Evolutionary conservation across 2,797 vertebrate species (phyloP), one percentile per base, ranked within the genome.

Genomic region (Enteromius trimaculatus): DNA sequence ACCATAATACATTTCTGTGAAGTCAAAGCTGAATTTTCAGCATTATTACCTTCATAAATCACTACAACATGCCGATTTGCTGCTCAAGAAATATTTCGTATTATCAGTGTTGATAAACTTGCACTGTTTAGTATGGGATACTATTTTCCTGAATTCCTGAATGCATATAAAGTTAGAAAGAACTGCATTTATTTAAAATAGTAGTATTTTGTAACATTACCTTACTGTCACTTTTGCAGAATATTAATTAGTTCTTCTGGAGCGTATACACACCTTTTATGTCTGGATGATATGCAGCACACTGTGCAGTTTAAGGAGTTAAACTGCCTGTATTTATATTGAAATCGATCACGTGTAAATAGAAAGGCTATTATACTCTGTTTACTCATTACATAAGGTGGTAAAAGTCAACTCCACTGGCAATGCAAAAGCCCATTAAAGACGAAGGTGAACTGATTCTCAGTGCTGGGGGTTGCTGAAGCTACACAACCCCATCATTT

Each of bases 401-500:
- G 71, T 39, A 64, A 75, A 81, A 71, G 84, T 85, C 65, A 85
- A 81, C 79, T 77, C 16, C 2, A 26, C 14, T 51, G 65, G 19
- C 19, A 26, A 10, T 64, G 29, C 39, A 39, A 74, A 44, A 44
- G 16, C 16, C 21, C 39, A 68, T 77, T 77, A 85, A 62, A 29
- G 23, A n/a, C 3, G 16, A 9, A 0, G 4, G 37, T 44, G 6
- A 34, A 71, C 60, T 29, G 2, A 51, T 26, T 65, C 76, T 64
- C 17, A 7, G 29, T 34, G 29, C 6, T 34, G 10, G 71, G 17
- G 47, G 19, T 34, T 74, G 26, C 34, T 21, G 21, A 34, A 53
- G 19, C 31, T 19, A 21, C 37, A 42, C 21, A 14, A 69, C 37
- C 11, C 34, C 6, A 17, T 44, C 42, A 47, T 62, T 64, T 19